These are phyloP conservation scores for Halcyon leucocephala DNA, from an alignment of 2,797 vertebrate genomes.

Conservation along the genomic window DNA sequence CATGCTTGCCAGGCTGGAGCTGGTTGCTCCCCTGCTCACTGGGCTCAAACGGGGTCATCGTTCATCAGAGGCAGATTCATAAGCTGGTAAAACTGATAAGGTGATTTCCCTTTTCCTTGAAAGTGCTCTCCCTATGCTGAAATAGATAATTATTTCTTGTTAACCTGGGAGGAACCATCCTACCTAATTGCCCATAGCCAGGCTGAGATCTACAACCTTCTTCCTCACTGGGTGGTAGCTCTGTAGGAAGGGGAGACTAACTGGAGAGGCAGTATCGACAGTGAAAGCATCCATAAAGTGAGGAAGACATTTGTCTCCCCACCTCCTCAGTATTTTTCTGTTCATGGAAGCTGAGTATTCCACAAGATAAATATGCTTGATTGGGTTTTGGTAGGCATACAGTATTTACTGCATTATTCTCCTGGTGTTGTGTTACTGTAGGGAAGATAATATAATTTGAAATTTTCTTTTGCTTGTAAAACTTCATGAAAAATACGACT, in stretches of 20 bases:
- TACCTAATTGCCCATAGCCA: neutral
- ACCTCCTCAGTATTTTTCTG: neutral
- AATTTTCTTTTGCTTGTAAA: neutral
- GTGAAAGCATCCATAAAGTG: neutral
- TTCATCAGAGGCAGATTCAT: neutral
- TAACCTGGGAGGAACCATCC: neutral
- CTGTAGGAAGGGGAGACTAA: neutral
- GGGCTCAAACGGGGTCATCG: fast-evolving
- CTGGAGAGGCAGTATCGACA: neutral
- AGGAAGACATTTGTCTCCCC: neutral
- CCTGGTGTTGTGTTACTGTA: neutral
- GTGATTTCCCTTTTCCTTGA: neutral
- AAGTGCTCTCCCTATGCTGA: neutral
- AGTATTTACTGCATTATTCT: neutral
- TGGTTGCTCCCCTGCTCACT: neutral
- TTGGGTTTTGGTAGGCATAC: neutral
- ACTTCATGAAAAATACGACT: neutral
- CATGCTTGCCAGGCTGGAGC: neutral
- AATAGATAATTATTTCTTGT: neutral
- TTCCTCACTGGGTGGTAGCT: neutral
- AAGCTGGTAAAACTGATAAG: fast-evolving
- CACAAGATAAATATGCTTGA: neutral
- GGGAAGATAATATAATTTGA: neutral
- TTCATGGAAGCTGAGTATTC: neutral
- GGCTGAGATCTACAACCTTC: neutral